Evolutionary conservation across 2,113 vertebrate genomes (phyloP).

Genomic region (Cisticola juncidis): DNA sequence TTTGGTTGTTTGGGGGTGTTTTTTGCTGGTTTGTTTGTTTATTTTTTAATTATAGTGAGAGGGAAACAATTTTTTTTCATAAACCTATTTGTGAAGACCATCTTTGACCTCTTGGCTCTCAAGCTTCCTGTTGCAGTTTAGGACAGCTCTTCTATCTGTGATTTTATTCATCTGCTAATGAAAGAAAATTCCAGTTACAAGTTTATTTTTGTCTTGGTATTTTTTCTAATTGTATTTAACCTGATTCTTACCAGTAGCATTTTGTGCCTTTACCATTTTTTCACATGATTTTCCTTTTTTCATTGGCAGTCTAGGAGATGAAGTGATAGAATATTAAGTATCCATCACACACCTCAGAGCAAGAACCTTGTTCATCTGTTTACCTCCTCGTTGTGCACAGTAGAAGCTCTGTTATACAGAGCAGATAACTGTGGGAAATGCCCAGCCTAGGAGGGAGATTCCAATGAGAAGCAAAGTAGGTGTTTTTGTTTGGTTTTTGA

Average conservation of each 20-base stretch:
- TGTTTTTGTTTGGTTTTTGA: slow-evolving; percentile 17
- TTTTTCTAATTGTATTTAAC: not conserved
- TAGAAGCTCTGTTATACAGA: not conserved
- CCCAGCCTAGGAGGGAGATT: not conserved
- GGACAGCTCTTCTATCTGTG: not conserved
- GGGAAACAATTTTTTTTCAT: not conserved
- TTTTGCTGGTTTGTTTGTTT: not conserved
- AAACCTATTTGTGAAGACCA: not conserved
- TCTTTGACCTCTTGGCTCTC: not conserved
- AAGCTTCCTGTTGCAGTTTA: not conserved
- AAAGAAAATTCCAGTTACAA: not conserved
- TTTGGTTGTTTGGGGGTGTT: not conserved
- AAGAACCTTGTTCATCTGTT: not conserved
- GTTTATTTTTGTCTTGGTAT: not conserved
- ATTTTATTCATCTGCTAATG: not conserved
- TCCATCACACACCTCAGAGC: not conserved
- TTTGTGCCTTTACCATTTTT: not conserved
- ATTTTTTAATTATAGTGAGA: not conserved
- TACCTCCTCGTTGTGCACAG: not conserved
- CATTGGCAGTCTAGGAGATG: not conserved
- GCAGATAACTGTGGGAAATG: not conserved
- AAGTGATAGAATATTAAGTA: not conserved
- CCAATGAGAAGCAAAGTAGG: not conserved
- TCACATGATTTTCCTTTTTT: not conserved
- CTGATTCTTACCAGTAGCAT: not conserved